Evolutionary conservation across 37 sponge, comb jelly and placozoan species (phyloP).

Genomic region (Halichondria panicea): DNA sequence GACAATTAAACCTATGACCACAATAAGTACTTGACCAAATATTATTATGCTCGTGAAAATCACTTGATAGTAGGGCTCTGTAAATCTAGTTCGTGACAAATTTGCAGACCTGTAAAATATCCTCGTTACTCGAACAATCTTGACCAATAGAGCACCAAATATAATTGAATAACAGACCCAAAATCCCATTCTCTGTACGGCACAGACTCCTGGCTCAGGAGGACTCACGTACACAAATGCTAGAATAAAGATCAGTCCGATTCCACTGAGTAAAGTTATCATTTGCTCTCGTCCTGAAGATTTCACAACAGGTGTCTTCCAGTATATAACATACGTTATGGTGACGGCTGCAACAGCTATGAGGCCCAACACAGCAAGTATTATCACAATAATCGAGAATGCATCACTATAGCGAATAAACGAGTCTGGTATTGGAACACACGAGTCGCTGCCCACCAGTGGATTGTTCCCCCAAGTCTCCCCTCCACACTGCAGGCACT

Average conservation of each 20-base stretch:
- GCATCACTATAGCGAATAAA: constrained; percentile 27
- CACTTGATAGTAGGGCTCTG: constrained; percentile 59
- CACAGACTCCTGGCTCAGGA: constrained; percentile 46
- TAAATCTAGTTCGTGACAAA: constrained; percentile 48
- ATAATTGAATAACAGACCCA: constrained; percentile 75
- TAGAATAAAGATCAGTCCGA: constrained; percentile 45
- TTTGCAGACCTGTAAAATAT: constrained; percentile 44
- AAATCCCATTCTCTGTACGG: constrained; percentile 48
- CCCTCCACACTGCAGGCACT: constrained; percentile 59
- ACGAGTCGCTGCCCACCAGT: constrained; percentile 37
- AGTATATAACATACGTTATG: constrained; percentile 33
- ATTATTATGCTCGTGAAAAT: constrained; percentile 62
- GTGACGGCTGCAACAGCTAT: constrained; percentile 18
- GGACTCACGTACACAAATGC: constrained; percentile 54
- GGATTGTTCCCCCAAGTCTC: constrained; percentile 73
- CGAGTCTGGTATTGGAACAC: constrained; percentile 25
- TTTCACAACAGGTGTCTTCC: constrained; percentile 73
- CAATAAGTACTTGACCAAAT: constrained; percentile 35
- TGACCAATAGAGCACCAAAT: constrained; percentile 77
- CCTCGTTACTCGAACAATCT: constrained; percentile 75
- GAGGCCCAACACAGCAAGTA: constrained; percentile 49
- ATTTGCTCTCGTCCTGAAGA: constrained; percentile 86
- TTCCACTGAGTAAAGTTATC: constrained; percentile 57
- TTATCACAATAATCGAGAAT: constrained; percentile 39
- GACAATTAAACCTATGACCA: constrained; percentile 23